Conservation (phyloP, 2,888 invertebrate species). For the Hypolimnas misippus region DNA sequence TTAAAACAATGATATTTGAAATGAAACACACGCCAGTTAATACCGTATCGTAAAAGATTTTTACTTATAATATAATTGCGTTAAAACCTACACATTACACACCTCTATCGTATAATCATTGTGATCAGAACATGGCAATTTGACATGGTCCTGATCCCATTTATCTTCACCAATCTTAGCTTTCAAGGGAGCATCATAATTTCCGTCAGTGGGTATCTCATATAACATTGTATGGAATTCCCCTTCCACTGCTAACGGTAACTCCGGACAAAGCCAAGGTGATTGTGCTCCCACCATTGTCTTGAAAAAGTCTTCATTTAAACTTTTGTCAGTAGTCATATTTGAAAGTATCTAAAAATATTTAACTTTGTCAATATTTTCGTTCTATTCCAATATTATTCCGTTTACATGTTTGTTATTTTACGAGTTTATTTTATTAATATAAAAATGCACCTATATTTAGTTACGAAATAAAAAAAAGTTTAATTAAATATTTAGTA, state of each 20-base stretch:
- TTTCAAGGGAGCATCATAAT: conserved; percentile 80
- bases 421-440: no score
- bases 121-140: conserved; percentile 92
- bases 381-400: no score
- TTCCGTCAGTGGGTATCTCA: conserved; percentile 83
- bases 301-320: conserved; percentile 5
- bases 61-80: no score
- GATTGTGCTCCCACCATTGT: conserved; percentile 6
- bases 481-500: no score
- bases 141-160: conserved; percentile 93
- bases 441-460: no score
- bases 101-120: conserved; percentile 90
- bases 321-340: neutral
- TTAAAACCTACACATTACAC: no score
- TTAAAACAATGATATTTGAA: no score
- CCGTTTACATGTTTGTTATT: no score
- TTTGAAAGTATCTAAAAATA: neutral
- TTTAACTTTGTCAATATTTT: neutral
- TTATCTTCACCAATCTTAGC: conserved; percentile 87
- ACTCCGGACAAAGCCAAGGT: conserved; percentile 56
- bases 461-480: no score
- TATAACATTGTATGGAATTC: conserved; percentile 87
- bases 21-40: no score
- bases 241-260: conserved; percentile 83
- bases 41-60: no score